phyloP scores from a whole-genome alignment of 1,140 invertebrate genomes.

The Chrysomallon squamiferum region DNA sequence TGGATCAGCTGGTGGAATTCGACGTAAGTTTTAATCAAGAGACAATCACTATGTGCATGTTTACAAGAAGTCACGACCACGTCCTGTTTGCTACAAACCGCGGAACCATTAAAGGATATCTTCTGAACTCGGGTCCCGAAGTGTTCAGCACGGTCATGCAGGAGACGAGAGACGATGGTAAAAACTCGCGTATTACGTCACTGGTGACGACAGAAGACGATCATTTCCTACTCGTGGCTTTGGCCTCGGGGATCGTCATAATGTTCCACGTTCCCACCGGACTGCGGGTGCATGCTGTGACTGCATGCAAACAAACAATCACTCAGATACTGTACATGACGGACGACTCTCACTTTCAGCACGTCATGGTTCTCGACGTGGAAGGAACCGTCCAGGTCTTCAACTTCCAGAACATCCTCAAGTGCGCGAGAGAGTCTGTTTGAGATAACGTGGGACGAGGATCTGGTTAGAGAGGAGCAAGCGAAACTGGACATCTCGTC shows the following conservation, averaged over 20 bases:
- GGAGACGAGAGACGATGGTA: background rate
- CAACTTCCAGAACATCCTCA: conserved; percentile 20
- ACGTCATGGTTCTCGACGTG: conserved; percentile 17
- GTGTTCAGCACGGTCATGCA: conserved; percentile 11
- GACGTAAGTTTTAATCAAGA: conserved; percentile 9
- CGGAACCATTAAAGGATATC: conserved; percentile 12
- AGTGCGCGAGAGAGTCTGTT: conserved; percentile 5
- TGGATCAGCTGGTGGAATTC: background rate
- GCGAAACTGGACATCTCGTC: conserved; percentile 16
- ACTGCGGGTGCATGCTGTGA: conserved; percentile 14
- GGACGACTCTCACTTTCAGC: conserved; percentile 24
- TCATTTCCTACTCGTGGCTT: conserved; percentile 25
- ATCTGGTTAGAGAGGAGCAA: conserved; percentile 24
- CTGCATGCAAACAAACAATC: conserved; percentile 6
- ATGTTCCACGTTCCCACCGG: conserved; percentile 27
- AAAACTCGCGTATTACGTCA: conserved; percentile 4
- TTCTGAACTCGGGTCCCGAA: conserved; percentile 14
- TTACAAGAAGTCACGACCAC: conserved; percentile 32
- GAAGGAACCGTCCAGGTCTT: conserved; percentile 14
- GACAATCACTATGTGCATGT: conserved; percentile 10
- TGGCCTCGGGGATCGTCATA: conserved; percentile 13
- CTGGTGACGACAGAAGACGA: conserved; percentile 30
- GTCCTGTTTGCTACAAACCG: conserved; percentile 15
- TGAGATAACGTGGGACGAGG: conserved; percentile 11
- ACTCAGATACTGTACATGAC: conserved; percentile 17